Evolutionary conservation across 2,888 invertebrate species (phyloP).

Genomic region (Pedicia rivosa): DNA sequence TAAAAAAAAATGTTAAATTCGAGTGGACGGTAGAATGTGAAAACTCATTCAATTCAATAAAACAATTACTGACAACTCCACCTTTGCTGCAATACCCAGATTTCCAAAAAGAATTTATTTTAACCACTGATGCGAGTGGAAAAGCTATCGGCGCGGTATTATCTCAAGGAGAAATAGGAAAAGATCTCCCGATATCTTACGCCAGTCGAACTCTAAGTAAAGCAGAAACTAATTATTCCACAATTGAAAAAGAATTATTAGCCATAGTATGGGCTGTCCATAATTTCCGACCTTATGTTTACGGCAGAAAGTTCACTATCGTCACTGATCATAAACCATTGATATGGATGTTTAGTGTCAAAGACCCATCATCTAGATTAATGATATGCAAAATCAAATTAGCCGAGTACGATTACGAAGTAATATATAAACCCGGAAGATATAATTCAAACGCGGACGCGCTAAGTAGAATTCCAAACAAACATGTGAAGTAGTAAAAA

Average conservation of each 20-base stretch:
- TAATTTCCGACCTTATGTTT: neutral
- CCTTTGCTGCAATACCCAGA: no score
- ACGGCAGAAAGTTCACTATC: neutral
- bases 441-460: neutral
- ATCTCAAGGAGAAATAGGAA: no score
- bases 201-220: neutral
- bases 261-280: neutral
- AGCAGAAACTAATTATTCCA: neutral
- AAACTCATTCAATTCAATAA: no score
- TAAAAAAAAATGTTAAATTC: no score
- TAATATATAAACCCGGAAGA: neutral
- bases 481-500: no score
- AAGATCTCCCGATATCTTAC: neutral
- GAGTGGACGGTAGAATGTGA: no score
- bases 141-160: no score
- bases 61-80: no score
- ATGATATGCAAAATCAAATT: slow-evolving; percentile 3
- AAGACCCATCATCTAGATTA: neutral
- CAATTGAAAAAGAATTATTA: neutral
- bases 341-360: neutral
- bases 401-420: neutral
- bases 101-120: no score
- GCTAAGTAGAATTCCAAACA: slow-evolving; percentile 5
- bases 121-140: no score
- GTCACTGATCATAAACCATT: neutral